These are phyloP conservation scores for Physocephala rufipes DNA, from an alignment of 2,888 invertebrate genomes.

Conservation along the genomic window DNA sequence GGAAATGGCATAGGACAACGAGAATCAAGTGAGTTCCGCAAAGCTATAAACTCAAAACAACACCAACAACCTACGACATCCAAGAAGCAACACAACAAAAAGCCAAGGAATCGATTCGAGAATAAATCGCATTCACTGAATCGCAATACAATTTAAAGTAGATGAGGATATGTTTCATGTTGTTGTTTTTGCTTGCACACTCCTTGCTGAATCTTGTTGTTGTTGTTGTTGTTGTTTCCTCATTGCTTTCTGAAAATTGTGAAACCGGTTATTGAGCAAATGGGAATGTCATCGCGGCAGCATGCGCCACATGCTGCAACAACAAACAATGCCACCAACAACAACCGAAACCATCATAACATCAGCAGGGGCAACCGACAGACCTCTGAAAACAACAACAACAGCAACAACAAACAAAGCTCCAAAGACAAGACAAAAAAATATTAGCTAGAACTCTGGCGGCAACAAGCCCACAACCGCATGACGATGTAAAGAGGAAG, in stretches of 20 bases:
- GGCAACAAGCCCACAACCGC: conserved; percentile 7
- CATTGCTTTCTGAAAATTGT: conserved; percentile 32
- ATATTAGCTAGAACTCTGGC: conserved; percentile 11
- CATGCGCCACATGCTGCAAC: conserved; percentile 43
- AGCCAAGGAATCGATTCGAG: not conserved
- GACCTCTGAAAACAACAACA: conserved; percentile 15
- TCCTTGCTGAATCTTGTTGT: conserved; percentile 34
- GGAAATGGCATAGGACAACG: no score
- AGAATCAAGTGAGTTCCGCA: no score
- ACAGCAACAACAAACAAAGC: conserved; percentile 5
- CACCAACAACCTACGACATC: no score
- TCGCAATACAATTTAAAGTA: conserved; percentile 27
- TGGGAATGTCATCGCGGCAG: conserved; percentile 50
- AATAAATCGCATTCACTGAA: conserved; percentile 18
- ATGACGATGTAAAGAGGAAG: conserved; percentile 12
- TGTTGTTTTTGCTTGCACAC: conserved; percentile 33
- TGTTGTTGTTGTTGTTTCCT: conserved; percentile 38
- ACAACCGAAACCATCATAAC: no score
- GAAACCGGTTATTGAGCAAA: conserved; percentile 50
- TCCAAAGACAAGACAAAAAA: conserved; percentile 13
- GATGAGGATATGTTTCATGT: conserved; percentile 37
- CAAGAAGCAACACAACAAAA: no score
- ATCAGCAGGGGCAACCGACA: conserved; percentile 39
- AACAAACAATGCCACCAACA: conserved; percentile 36
- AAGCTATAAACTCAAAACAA: no score